Base-by-base conservation (phyloP, 2,113 vertebrate species). In the Ancistrus triradiatus region DNA sequence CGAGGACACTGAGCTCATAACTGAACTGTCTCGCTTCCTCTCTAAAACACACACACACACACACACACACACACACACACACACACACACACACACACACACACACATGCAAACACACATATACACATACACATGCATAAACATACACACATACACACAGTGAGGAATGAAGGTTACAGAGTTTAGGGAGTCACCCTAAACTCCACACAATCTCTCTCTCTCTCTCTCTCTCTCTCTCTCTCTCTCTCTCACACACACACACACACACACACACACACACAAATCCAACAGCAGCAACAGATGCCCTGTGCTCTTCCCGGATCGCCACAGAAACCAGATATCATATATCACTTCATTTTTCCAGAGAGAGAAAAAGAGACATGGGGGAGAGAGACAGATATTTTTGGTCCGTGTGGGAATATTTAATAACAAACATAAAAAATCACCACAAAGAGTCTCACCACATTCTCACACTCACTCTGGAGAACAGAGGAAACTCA, bases 381-480 rank as follows among this genome's bases (percentile, higher is more conserved):
- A 73, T 75, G 75, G 80, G 77, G 73, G 66, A 70, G n/a, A n/a
- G n/a, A n/a, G n/a, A n/a, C n/a, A n/a, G n/a, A n/a, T n/a, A n/a
- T n/a, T n/a, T n/a, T n/a, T n/a, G n/a, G n/a, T n/a, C n/a, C n/a
- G 62, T 83, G 84, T 72, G 84, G 83, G 84, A 85, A 87, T 87
- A 86, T 86, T 87, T 87, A 88, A 89, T 87, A 89, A 87, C 84
- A 88, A 88, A 88, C 86, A 89, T 89, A 84, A 84, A 87, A 86
- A 86, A 87, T 88, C 87, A n/a, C 87, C 87, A 83, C 85, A 86
- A 79, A 85, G 86, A 86, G 84, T 80, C 80, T 76, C 64, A 75
- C 84, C 84, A 77, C 83, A 86, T 88, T 86, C 86, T 83, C 86
- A 87, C 84, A 83, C 78, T 86, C 81, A 48, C 57, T n/a, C n/a